Evolutionary conservation across 2,797 vertebrate species (phyloP).

Genomic region (Pipistrellus nathusii): DNA sequence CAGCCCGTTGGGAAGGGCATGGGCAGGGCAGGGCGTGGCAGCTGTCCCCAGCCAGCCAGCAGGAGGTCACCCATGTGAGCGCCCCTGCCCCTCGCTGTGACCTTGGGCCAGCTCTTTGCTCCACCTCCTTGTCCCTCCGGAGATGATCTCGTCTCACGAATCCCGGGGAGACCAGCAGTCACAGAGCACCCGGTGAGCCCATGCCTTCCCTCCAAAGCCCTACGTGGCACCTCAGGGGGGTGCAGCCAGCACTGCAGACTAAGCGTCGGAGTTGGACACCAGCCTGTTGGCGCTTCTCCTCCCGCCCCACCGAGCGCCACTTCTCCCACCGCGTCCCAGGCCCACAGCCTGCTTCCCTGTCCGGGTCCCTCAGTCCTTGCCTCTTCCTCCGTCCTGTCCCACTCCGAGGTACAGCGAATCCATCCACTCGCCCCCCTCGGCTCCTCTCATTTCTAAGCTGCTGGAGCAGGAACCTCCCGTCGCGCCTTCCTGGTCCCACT

Average conservation of each 20-base stretch:
- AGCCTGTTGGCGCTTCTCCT: not conserved
- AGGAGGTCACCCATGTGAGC: fast-evolving
- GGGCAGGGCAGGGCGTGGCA: fast-evolving
- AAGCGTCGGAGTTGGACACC: not conserved
- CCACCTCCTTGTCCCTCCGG: too few species aligned
- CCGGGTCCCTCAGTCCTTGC: not conserved
- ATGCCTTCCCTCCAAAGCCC: not conserved
- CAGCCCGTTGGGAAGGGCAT: not conserved
- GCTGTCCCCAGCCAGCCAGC: not conserved
- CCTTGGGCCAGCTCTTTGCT: not conserved
- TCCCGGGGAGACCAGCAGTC: not conserved
- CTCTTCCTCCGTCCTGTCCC: not conserved
- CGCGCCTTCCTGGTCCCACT: too few species aligned
- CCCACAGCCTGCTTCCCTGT: not conserved
- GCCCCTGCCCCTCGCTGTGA: too few species aligned
- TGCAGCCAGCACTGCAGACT: not conserved
- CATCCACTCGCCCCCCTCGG: not conserved
- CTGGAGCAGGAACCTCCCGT: not conserved
- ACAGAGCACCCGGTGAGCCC: not conserved
- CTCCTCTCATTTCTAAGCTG: not conserved
- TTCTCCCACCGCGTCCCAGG: not conserved
- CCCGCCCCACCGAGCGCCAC: fast-evolving
- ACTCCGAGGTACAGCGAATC: not conserved
- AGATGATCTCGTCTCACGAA: not conserved
- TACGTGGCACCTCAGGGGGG: fast-evolving